These are phyloP conservation scores for Danio choprae DNA, from an alignment of 2,797 vertebrate species.

Conservation along the genomic window DNA sequence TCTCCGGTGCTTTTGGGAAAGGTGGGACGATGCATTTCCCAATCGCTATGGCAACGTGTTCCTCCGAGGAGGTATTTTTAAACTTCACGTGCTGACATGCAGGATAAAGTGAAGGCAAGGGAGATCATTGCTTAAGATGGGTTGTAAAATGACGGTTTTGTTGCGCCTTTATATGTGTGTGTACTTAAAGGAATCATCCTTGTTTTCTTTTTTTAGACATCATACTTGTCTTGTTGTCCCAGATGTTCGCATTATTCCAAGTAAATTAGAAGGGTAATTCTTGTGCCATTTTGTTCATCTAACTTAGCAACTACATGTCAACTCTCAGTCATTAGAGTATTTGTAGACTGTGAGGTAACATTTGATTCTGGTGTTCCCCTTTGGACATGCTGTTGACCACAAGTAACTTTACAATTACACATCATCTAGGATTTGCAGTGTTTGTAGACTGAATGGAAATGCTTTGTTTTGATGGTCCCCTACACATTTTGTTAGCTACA, in stretches of 20 bases:
- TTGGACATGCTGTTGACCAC: too few relatives aligned
- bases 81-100: constrained; percentile 23
- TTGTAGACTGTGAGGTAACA: too few relatives aligned
- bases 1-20: constrained; percentile 67
- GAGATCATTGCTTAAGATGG: background rate
- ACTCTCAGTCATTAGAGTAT: too few relatives aligned
- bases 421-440: too few relatives aligned
- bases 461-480: too few relatives aligned
- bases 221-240: too few relatives aligned
- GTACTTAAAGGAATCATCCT: background rate
- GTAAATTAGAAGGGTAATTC: background rate
- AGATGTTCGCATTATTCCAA: background rate
- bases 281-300: too few relatives aligned
- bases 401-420: too few relatives aligned
- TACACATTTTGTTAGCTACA: too few relatives aligned
- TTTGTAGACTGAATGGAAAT: too few relatives aligned
- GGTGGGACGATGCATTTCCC: constrained; percentile 19
- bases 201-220: background rate
- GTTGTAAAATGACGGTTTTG: background rate
- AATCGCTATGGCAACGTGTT: constrained; percentile 71
- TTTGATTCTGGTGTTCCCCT: too few relatives aligned
- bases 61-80: constrained; percentile 57
- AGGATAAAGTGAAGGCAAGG: background rate
- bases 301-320: too few relatives aligned
- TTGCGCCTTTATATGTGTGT: background rate